Evolutionary conservation across 2,888 invertebrate genomes (phyloP), one percentile per base, ranked within the genome.

Genomic region (Cryptophagus acutangulus): DNA sequence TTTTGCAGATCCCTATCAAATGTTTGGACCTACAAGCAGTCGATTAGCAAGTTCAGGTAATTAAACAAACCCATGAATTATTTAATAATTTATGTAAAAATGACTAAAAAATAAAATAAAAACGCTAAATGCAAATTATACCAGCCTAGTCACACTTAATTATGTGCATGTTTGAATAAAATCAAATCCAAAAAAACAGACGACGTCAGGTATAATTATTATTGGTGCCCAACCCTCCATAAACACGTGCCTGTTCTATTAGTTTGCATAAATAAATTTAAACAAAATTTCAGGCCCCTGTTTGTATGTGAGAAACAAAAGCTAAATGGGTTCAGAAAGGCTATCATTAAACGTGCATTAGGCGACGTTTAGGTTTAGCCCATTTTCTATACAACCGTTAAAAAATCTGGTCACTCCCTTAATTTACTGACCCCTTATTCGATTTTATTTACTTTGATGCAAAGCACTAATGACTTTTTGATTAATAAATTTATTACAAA

Each of bases 11-110:
- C 94, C 94, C 69, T 95, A 95, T 81, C 93, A 94, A 78, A 89
- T 94, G 87, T 93, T 94, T 72, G 94, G 93, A 47, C 90, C 94
- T 46, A 92, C 94, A 49, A 94, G 93, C 77, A 94, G 92, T 77
- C 83, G 94, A 65, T 77, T 94, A 67, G 94, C 94, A 40, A 93
- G 91, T 73, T 92, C 94, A 77, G 91, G 91, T 91, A 74, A 78
- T 74, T 33, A 29, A 43, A 35, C 40, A 31, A 20, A 15, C 34
- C 46, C 40, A 41, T n/a, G n/a, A n/a, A n/a, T n/a, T n/a, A n/a
- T n/a, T n/a, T n/a, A n/a, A n/a, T n/a, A n/a, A n/a, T n/a, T n/a
- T 20, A 9, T 6, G 9, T 6, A 6, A 20, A 20, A 20, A 20
- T 9, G 9, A 20, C 20, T 6, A 20, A 5, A 20, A 20, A 20